Percentiles rank a stretch among this genome's conserved stretches.
Conservation (phyloP, 2,113 vertebrate genomes). For the Trichechus manatus region DNA sequence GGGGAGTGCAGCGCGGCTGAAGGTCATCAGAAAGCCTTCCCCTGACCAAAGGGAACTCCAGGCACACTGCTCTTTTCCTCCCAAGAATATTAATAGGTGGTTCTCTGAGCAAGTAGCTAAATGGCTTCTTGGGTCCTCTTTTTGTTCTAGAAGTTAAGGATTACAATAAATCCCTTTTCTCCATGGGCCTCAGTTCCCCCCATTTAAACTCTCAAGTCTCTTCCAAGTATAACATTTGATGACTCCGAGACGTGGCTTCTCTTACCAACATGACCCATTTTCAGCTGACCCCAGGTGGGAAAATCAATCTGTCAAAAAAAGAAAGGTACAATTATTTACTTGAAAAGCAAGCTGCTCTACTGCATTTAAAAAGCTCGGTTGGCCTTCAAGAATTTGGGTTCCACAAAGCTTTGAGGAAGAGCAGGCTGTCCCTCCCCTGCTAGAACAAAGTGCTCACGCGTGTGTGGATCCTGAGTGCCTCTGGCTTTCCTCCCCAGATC, state of each 20-base stretch:
- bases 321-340: background rate
- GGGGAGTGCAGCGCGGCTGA: background rate
- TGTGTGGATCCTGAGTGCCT: background rate
- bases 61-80: background rate
- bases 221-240: background rate
- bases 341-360: background rate
- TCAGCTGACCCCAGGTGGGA: background rate
- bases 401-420: background rate
- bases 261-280: background rate
- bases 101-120: background rate
- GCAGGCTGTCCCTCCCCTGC: background rate
- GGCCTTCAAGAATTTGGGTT: background rate
- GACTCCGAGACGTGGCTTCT: background rate
- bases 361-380: background rate
- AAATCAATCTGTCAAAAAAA: background rate
- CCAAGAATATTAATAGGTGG: background rate
- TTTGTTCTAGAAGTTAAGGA: background rate
- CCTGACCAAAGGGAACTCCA: background rate
- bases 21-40: background rate
- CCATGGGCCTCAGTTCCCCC: background rate
- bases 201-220: background rate
- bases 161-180: background rate
- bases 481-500: slow-evolving; percentile 89
- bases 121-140: background rate
- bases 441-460: background rate